Base-by-base conservation (phyloP, 1,140 invertebrate species). In the Tetraneura akinire region DNA sequence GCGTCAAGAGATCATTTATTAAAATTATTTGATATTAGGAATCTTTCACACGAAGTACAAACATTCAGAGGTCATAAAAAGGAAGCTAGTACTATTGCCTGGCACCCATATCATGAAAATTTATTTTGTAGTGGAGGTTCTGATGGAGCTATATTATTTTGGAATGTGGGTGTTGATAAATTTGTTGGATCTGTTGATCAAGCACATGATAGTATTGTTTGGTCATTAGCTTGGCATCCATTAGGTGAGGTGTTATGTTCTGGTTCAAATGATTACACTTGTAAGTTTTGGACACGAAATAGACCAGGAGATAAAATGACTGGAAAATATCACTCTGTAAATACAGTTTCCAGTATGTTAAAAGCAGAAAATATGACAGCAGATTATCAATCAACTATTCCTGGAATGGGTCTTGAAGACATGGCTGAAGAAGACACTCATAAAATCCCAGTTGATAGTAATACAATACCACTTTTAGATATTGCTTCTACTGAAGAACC, bases 251-350 rank as follows among this genome's bases (percentile, higher is more conserved):
- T 99, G 83, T 87, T 99, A 3, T 98, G 96, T 84, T 98, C 97
- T 5, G 97, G 97, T 8, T 98, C 96, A 29, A 99, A 99, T 87
- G 97, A 99, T 87, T 97, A 98, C 84, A 96, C 96, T 6, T 97
- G 91, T 68, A 99, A 99, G 88, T 99, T 99, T 87, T 99, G 98
- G 98, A 98, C 98, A 3, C 88, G 98, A 81, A 99, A 99, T 88
- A 89, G 97, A 60, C 98, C 98, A 6, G 98, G 98, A 45, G 98
- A 99, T 88, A 89, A 93, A 80, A 98, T 99, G 94, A 91, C 96
- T 84, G 98, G 99, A 85, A 97, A 95, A 87, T 96, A 96, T 84
- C 96, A 96, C 88, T 76, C 74, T 26, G 87, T 98, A n/a, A 98
- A 98, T 84, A 96, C 94, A 13, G 86, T 97, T 68, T 94, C 95